phyloP scores from a whole-genome alignment of 2,888 invertebrate genomes.

The Junonia oenone region DNA sequence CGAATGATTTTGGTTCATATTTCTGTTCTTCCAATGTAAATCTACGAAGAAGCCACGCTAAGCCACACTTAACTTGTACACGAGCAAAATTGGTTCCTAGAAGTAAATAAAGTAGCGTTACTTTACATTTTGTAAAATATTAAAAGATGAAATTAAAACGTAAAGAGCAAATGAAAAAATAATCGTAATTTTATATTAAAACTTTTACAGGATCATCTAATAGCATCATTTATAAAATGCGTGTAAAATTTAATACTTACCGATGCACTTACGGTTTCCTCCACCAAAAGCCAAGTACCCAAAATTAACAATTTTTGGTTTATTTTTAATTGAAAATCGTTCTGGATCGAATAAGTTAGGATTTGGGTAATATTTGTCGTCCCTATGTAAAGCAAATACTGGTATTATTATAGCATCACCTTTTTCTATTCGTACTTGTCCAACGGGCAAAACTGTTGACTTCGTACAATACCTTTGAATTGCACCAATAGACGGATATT shows the following conservation, averaged over 20 bases:
- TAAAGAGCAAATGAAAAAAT: no score
- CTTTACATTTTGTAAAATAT: no score
- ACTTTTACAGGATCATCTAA: no score
- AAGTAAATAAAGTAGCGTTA: no score
- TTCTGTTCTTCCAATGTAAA: conserved; percentile 41
- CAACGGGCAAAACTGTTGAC: conserved; percentile 43
- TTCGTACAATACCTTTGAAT: conserved; percentile 47
- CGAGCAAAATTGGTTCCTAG: conserved; percentile 49
- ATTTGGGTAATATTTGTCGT: conserved; percentile 47
- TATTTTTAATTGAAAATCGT: conserved; percentile 35
- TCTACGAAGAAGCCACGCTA: no score
- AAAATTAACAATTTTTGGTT: conserved; percentile 42
- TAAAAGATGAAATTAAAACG: no score
- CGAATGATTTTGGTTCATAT: conserved; percentile 38
- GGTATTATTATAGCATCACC: conserved; percentile 34
- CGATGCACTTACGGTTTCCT: conserved; percentile 71
- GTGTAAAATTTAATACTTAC: conserved; percentile 49
- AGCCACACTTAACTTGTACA: conserved; percentile 43
- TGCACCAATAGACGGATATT: conserved; percentile 56
- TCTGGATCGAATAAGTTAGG: conserved; percentile 40
- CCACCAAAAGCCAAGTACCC: conserved; percentile 71
- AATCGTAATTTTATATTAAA: no score
- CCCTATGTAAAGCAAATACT: conserved; percentile 37
- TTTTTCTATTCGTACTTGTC: conserved; percentile 39
- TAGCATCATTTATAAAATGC: no score